Percentiles rank a stretch among this genome's conserved stretches.
Conservation (phyloP, 2,888 invertebrate species). For the Heliconius ethilla region DNA sequence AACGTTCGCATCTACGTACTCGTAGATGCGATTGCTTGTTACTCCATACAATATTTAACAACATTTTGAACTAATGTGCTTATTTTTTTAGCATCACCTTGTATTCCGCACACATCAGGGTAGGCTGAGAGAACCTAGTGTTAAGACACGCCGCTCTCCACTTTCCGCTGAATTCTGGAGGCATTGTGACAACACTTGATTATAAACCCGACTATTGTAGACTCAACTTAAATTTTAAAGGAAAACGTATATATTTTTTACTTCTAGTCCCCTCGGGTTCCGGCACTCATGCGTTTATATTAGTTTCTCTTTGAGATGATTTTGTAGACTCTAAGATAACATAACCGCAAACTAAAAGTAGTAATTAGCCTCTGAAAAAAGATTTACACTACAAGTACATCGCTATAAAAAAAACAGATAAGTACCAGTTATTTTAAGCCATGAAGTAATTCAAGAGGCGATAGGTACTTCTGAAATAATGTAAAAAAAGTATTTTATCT, state of each 20-base stretch:
- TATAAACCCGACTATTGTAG: too few relatives aligned
- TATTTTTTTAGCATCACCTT: too few relatives aligned
- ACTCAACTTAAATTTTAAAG: too few relatives aligned
- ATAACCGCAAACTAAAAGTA: conserved; percentile 17
- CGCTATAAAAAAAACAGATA: conserved; percentile 1
- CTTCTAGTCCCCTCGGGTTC: background rate
- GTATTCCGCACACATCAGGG: too few relatives aligned
- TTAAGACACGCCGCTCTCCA: too few relatives aligned
- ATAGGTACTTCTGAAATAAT: conserved; percentile 33
- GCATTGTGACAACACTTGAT: too few relatives aligned
- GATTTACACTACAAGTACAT: background rate
- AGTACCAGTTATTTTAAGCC: background rate
- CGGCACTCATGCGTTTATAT: background rate
- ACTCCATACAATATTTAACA: background rate
- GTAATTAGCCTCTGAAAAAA: background rate
- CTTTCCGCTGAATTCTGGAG: too few relatives aligned
- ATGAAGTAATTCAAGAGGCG: conserved; percentile 23
- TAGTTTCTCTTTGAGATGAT: background rate
- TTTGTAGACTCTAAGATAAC: conserved; percentile 17
- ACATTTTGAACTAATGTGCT: background rate
- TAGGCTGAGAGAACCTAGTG: too few relatives aligned
- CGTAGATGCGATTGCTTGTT: too few relatives aligned
- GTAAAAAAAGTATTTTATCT: conserved; percentile 38
- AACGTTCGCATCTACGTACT: too few relatives aligned
- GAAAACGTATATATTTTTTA: too few relatives aligned